Evolutionary conservation across 2,113 vertebrate species (phyloP), one percentile per base, ranked within the genome.

Genomic region (Lathamus discolor): DNA sequence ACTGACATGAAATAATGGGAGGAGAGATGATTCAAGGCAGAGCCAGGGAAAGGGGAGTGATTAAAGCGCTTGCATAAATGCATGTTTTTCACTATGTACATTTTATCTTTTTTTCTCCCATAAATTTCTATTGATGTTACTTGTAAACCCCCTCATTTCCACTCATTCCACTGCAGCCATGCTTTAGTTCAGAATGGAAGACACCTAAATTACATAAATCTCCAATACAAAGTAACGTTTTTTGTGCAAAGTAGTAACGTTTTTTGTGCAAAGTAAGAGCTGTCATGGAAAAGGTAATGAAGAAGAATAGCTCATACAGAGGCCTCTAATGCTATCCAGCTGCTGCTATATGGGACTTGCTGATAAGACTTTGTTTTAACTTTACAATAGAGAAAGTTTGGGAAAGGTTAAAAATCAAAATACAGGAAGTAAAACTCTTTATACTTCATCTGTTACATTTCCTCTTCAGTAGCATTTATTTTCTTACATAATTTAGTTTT

Each of bases 301-400:
- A 99, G 98, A 99, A 99, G 98, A 99, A 99, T 98, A 98, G 98
- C 98, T 98, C 93, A 82, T 98, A 98, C 98, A 98, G 98, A 98
- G 97, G 95, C 93, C 95, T 96, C 97, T 99, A 99, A 99, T 99
- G 98, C 97, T 98, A 98, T 98, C 98, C 99, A 99, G 98, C 99
- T 99, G 99, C 98, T 98, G 97, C 96, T 97, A 97, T 95, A 97
- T 98, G 98, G 91, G 95, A 96, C 91, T 97, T 39, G 13, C 97
- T 97, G 98, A 98, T 98, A 98, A 98, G 97, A 98, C 96, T 97
- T 96, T 97, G 97, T 98, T 98, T 97, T 96, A 98, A 97, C 96
- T 97, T 98, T 95, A 98, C 95, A 97, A 98, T 97, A 95, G 96
- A 97, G 96, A 98, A 97, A 97, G 97, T 98, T 98, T 98, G 95